Conservation (phyloP, 2,888 invertebrate species). For the Buathra laborator region DNA sequence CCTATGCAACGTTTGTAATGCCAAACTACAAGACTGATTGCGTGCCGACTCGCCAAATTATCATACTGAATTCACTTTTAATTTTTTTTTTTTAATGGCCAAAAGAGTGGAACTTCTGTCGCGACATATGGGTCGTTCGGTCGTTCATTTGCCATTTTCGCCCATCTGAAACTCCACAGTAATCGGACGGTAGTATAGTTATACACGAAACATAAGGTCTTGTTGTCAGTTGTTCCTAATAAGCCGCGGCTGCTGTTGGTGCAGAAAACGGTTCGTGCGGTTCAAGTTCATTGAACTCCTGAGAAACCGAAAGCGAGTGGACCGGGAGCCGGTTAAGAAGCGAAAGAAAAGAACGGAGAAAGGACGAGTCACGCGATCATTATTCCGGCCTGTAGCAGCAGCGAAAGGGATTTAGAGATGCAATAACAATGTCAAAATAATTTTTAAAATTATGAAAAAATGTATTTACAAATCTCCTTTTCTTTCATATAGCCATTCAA, state of each 20-base stretch:
- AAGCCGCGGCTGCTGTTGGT: neutral
- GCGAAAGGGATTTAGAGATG: neutral
- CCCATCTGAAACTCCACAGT: neutral
- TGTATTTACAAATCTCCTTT: no score
- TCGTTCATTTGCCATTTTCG: neutral
- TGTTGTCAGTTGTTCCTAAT: neutral
- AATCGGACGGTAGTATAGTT: neutral
- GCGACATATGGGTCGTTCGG: slow-evolving; percentile 14
- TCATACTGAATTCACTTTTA: neutral
- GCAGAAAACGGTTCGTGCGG: neutral
- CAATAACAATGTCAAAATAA: no score
- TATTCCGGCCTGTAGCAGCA: neutral
- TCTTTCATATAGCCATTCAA: no score
- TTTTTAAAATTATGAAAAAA: no score
- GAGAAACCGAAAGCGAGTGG: neutral
- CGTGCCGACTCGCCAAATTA: no score
- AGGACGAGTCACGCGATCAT: slow-evolving; percentile 36
- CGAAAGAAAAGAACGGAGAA: slow-evolving; percentile 23
- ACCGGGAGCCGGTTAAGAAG: neutral
- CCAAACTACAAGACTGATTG: no score
- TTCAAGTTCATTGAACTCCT: slow-evolving; percentile 17
- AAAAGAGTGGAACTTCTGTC: slow-evolving; percentile 18
- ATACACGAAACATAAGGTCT: neutral
- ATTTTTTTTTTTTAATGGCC: neutral
- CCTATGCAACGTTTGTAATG: no score